Percentiles rank a stretch among this genome's conserved stretches.
Conservation (phyloP, 2,888 invertebrate genomes). For the Campopleginae sp. region DNA sequence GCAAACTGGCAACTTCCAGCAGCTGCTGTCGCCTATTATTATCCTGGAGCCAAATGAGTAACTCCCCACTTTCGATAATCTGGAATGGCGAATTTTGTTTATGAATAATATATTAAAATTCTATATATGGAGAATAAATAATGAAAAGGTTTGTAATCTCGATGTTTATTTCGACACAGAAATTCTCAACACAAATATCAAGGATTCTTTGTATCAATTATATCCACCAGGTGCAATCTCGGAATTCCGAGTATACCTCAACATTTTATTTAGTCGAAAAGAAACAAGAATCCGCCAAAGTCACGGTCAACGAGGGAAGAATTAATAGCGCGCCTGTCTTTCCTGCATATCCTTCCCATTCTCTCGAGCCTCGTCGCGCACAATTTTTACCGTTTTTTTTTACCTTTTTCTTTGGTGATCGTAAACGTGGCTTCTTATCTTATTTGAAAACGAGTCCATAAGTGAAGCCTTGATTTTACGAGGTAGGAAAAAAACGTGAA, state of each 20-base stretch:
- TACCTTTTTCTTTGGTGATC: not conserved
- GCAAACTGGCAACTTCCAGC: constrained; percentile 96
- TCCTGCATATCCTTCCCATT: constrained; percentile 19
- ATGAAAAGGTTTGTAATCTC: not conserved
- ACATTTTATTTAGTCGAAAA: constrained; percentile 36
- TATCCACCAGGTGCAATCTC: constrained; percentile 37
- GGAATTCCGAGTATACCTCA: constrained; percentile 12
- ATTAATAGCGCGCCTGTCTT: constrained; percentile 22
- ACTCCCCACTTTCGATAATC: constrained; percentile 3
- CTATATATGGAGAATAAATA: not conserved
- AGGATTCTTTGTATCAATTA: constrained; percentile 50
- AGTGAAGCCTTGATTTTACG: constrained; percentile 15
- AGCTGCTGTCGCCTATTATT: constrained; percentile 95
- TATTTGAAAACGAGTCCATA: constrained; percentile 14
- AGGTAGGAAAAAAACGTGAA: not conserved
- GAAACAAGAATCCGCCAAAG: constrained; percentile 36
- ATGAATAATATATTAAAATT: constrained; percentile 1
- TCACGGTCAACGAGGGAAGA: constrained; percentile 38
- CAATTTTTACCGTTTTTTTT: not conserved
- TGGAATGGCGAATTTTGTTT: not conserved
- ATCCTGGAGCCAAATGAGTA: constrained; percentile 85
- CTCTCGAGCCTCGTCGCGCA: not conserved
- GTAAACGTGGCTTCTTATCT: not conserved
- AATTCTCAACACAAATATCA: constrained; percentile 27
- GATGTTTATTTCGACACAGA: not conserved